Conservation (phyloP, 2,888 invertebrate genomes). For the Psococerastis gibbosa region DNA sequence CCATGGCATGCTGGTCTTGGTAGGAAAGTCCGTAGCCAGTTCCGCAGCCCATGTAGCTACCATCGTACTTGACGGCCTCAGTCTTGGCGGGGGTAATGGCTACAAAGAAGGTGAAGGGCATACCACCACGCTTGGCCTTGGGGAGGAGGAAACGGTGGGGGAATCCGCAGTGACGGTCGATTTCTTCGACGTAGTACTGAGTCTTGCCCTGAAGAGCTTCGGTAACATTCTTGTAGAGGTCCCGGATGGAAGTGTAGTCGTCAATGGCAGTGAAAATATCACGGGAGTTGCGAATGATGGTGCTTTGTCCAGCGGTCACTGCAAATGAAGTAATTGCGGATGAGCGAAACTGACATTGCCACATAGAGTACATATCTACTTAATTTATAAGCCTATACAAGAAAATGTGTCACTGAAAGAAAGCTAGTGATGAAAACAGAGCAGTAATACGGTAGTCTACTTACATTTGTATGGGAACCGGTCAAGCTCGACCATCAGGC, state of each 20-base stretch:
- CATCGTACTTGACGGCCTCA: conserved; percentile 20
- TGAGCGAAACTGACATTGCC: too few species aligned
- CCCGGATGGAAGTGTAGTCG: conserved; percentile 14
- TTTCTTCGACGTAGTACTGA: conserved; percentile 29
- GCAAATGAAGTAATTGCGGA: too few species aligned
- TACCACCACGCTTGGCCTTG: conserved; percentile 40
- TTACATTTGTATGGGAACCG: conserved; percentile 15
- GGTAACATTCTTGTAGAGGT: conserved; percentile 26
- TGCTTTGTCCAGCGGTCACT: conserved; percentile 18
- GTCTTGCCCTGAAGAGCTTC: conserved; percentile 30
- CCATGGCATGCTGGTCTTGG: conserved; percentile 33
- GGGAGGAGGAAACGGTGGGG: conserved; percentile 44
- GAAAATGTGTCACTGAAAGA: too few species aligned
- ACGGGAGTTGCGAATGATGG: conserved; percentile 17
- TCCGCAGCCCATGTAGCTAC: conserved; percentile 19
- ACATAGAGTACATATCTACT: too few species aligned
- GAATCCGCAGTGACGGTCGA: conserved; percentile 34
- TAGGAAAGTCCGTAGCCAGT: conserved; percentile 23
- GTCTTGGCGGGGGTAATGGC: conserved; percentile 33
- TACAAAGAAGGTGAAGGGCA: conserved; percentile 39
- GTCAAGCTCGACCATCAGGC: conserved; percentile 17
- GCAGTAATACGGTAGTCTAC: too few species aligned
- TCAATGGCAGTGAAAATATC: conserved; percentile 20
- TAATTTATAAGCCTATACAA: too few species aligned
- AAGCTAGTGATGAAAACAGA: too few species aligned